phyloP scores from a whole-genome alignment of 2,113 vertebrate genomes.

The Australoheros scitulus region DNA sequence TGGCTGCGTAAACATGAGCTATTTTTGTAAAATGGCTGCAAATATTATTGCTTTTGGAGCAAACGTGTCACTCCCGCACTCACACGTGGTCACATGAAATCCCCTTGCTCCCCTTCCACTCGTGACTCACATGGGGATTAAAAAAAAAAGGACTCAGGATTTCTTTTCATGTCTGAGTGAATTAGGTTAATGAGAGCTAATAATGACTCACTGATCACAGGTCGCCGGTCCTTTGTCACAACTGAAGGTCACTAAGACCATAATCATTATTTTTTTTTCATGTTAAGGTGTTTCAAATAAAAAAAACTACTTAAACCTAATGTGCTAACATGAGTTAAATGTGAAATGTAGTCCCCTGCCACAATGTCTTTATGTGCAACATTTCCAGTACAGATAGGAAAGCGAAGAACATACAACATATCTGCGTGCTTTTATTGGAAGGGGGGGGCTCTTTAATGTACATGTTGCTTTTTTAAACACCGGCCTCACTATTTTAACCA shows the following conservation, averaged over 20 bases:
- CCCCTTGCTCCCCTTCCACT: neutral
- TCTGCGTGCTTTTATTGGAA: too few relatives aligned
- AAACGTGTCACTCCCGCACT: neutral
- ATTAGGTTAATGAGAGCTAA: conserved; percentile 22
- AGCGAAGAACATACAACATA: too few relatives aligned
- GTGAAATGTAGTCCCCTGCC: neutral
- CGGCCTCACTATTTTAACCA: conserved; percentile 15
- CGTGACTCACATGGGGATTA: conserved; percentile 1
- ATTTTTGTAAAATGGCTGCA: neutral
- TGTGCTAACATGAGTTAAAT: neutral
- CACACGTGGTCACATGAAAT: neutral
- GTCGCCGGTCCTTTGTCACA: neutral
- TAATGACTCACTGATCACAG: neutral
- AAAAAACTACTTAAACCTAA: fast-evolving
- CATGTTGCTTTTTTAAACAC: conserved; percentile 21
- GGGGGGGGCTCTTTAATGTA: neutral
- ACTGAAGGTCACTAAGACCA: neutral
- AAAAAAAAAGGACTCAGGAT: neutral
- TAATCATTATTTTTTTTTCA: neutral
- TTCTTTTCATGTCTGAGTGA: neutral
- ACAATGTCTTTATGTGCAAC: too few relatives aligned
- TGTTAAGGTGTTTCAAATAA: neutral
- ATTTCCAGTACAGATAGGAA: too few relatives aligned
- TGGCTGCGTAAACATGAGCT: neutral
- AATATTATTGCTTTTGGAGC: neutral